Base-by-base conservation (phyloP, 2,113 vertebrate species). In the Carollia perspicillata region DNA sequence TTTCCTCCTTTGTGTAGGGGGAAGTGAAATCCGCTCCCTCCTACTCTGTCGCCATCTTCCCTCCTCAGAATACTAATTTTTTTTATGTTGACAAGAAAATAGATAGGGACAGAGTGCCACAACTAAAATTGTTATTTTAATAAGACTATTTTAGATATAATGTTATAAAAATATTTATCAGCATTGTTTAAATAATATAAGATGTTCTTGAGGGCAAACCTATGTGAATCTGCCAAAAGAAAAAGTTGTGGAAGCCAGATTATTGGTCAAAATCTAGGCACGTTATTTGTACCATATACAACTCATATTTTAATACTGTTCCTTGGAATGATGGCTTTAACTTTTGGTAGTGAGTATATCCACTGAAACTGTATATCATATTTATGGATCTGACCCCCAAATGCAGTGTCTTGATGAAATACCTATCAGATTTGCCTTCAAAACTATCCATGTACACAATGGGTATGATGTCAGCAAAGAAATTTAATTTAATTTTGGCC, bases 401-500 rank as follows among this genome's bases (percentile, higher is more conserved):
- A 60, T 79, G 72, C 37, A 89, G 58, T 94, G 80, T 51, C 47
- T 93, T 84, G n/a, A 72, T 60, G 55, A 74, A 33, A 20, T 68
- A 79, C 40, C 51, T 44, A 74, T 68, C 37, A 55, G 16, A 74
- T 93, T 84, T 89, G 47, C 22, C 20, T 37, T 80, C 81, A 68
- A 93, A 68, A 84, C 26, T 71, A 7, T 89, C 79, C 28, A 84
- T 66, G 85, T 18, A n/a, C 51, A 87, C 33, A 77, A 30, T 78
- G 8, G 16, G 35, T 72, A 66, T 96, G 44, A 35, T 71, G 42
- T 49, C 20, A 49, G 71, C 55, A 88, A 60, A 92, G 22, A 33
- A 81, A 60, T 69, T 69, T 60, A 14, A 71, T 88, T 77, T 65
- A 84, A 88, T 92, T 84, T 96, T 92, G 60, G 12, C 55, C 65